Conservation (phyloP, 2,888 invertebrate species). For the Thumatha senex region DNA sequence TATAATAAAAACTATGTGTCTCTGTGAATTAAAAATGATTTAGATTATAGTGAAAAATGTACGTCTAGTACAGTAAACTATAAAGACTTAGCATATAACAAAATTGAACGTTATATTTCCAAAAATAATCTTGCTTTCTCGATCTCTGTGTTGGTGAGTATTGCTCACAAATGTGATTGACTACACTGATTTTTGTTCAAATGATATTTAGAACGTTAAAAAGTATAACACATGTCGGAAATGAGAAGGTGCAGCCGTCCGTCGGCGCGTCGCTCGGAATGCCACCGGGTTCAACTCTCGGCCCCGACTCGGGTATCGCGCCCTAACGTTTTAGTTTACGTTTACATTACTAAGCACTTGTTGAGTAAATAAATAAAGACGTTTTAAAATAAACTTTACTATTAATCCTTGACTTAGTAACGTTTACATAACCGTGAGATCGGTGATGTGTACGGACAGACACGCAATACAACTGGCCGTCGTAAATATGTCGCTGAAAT, state of each 20-base stretch:
- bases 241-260: slow-evolving; percentile 46
- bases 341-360: slow-evolving; percentile 79
- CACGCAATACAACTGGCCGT: slow-evolving; percentile 18
- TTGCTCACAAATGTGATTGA: slow-evolving; percentile 29
- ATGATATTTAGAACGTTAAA: slow-evolving; percentile 46
- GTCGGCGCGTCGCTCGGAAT: slow-evolving; percentile 32
- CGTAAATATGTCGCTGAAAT: slow-evolving; percentile 15
- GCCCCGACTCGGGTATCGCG: slow-evolving; percentile 46
- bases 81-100: neutral
- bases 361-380: slow-evolving; percentile 77
- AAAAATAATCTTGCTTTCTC: slow-evolving; percentile 6
- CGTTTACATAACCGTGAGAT: slow-evolving; percentile 72
- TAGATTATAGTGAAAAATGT: too few relatives aligned
- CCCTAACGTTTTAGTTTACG: slow-evolving; percentile 63
- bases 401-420: slow-evolving; percentile 74
- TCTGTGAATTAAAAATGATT: too few relatives aligned
- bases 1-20: neutral
- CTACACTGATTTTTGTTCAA: slow-evolving; percentile 34
- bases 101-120: neutral
- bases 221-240: slow-evolving; percentile 52
- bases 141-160: slow-evolving; percentile 19
- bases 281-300: slow-evolving; percentile 53
- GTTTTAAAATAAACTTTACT: slow-evolving; percentile 76
- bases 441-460: slow-evolving; percentile 35
- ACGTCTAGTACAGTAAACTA: too few relatives aligned